phyloP scores from a whole-genome alignment of 2,113 vertebrate species.

The Porphyrio hochstetteri region DNA sequence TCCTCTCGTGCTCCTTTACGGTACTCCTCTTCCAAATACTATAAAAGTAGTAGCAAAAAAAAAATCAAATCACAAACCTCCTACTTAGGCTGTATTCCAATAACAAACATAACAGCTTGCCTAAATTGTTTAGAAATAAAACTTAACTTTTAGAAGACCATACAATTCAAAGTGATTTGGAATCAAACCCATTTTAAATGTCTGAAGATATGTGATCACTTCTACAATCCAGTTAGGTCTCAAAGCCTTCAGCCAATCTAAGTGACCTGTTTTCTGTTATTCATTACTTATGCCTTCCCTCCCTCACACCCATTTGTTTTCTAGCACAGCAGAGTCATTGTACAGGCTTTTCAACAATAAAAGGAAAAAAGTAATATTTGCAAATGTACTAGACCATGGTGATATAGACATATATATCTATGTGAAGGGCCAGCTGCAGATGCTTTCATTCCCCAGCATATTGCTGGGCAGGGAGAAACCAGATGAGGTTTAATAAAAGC shows the following conservation, averaged over 20 bases:
- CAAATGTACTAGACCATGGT: background rate
- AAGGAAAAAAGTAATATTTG: background rate
- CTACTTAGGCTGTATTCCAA: background rate
- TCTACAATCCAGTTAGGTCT: background rate
- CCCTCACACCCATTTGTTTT: accelerated
- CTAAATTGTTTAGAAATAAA: background rate
- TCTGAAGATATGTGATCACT: background rate
- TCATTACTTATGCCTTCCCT: background rate
- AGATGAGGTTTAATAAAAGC: no score
- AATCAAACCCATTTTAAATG: background rate
- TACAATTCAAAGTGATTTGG: background rate
- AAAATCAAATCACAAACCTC: background rate
- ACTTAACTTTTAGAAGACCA: background rate
- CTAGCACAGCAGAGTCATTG: background rate
- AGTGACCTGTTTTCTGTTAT: background rate
- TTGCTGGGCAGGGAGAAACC: no score
- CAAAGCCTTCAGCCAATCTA: background rate
- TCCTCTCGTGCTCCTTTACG: slow-evolving; percentile 93
- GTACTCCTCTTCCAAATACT: slow-evolving; percentile 98
- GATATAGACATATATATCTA: background rate
- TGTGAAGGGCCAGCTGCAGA: background rate
- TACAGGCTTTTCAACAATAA: background rate
- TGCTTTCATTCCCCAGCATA: background rate
- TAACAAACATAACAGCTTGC: background rate
- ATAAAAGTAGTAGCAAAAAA: background rate